Base-by-base conservation (phyloP, 2,888 invertebrate species). In the Allacma fusca region DNA sequence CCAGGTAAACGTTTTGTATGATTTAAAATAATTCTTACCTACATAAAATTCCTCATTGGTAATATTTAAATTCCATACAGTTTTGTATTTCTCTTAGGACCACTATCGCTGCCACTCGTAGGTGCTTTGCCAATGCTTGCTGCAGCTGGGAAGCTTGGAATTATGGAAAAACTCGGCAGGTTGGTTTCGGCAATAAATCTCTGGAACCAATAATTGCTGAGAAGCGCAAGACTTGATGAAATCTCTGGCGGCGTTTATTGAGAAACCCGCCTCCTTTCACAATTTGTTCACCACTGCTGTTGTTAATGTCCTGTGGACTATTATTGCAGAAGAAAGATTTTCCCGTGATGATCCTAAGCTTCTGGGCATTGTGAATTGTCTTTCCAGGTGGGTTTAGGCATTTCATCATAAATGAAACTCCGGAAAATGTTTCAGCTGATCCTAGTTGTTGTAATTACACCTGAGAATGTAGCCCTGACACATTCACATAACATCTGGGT, bases 221-320 rank as follows among this genome's bases (percentile, higher is more conserved):
- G 74, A 74, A 19, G 65, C 74, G 0, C 21, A 13, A 19, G 28
- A 64, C 7, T 26, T 65, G 0, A 13, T 64, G 1, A 44, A 65
- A 16, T 1, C 19, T 0, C 43, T 74, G 1, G 2, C 7, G 1
- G 0, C 24, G 16, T 1, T 19, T 0, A 16, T 21, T 13, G 26
- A 16, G 0, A 1, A 65, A 62, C 74, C 74, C 5, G 1, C 65
- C 2, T 26, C 24, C 1, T 64, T 64, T 0, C 29, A 74, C 4
- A 19, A 62, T 12, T 0, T 19, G 19, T 74, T 74, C 16, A 74
- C 43, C 26, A 4, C n/a, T 23, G 19, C 74, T 2, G 40, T 74
- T 24, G 44, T 74, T 5, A 74, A 74, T 40, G n/a, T 64, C 16
- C n/a, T 74, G 26, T 74, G 74, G 74, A 40, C 24, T 1, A 62